Conservation (phyloP, 2,797 vertebrate genomes). For the Dromococcyx pavoninus region DNA sequence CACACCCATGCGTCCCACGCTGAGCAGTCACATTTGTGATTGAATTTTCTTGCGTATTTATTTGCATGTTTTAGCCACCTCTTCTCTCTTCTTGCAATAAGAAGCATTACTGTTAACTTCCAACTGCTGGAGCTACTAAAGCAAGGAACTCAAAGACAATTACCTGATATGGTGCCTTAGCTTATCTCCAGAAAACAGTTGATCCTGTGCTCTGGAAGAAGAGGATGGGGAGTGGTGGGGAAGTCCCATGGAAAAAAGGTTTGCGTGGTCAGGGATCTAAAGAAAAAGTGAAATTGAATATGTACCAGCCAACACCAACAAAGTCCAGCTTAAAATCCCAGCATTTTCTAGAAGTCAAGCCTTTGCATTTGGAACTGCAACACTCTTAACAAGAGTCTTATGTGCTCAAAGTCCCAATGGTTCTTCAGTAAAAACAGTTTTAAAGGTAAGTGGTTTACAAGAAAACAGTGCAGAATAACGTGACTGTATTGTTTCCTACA, state of each 20-base stretch:
- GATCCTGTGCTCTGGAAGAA: neutral
- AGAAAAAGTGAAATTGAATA: neutral
- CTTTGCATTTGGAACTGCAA: neutral
- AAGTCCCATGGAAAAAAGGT: neutral
- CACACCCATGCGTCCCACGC: fast-evolving
- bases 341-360: neutral
- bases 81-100: neutral
- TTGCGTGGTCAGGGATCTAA: neutral
- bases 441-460: neutral
- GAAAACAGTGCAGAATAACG: neutral
- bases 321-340: neutral
- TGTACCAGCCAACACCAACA: neutral
- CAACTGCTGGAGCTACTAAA: neutral
- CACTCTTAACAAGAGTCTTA: neutral
- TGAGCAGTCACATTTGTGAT: neutral
- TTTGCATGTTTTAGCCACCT: neutral
- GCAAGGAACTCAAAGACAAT: neutral
- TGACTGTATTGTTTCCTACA: neutral
- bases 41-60: neutral
- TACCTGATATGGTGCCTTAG: neutral
- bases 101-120: neutral
- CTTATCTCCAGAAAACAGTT: neutral
- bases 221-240: fast-evolving
- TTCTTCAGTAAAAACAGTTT: neutral
- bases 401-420: neutral